Base-by-base conservation (phyloP, 1,140 invertebrate species). In the Arctopsyche grandis region DNA sequence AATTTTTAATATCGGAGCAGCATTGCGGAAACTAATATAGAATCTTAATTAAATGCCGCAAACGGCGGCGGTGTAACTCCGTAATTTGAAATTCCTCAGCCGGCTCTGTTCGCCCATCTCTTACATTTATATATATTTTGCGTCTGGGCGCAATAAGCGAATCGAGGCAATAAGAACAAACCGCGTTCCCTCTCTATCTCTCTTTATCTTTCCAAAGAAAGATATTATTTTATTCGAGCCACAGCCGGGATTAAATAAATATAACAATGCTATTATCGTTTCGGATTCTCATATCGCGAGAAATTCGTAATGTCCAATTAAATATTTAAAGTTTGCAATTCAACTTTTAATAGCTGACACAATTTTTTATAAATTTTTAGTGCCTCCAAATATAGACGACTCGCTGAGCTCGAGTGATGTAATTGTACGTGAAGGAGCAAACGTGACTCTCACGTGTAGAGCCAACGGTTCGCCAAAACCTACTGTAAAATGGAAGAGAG, bases 331-430 rank as follows among this genome's bases (percentile, higher is more conserved):
- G 16, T 7, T 52, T 52, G 1, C 48, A 12, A 52, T 3, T 52
- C 12, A 52, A 52, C 3, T 52, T 3, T 14, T 3, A 16, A 3
- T 52, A 3, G 16, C 1, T 52, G 12, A 52, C 10, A 52, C 12
- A 52, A 14, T 5, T 52, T 52, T 12, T 52, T 1, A 52, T 52
- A 12, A 5, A 29, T 48, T 63, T 91, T 9, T 89, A 97, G 96
- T 98, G 83, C 96, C 96, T 14, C 96, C 96, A 21, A 95, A 95
- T 85, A 97, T 97, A 84, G 94, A 96, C 84, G 95, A 97, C 88
- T 92, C 94, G 38, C 90, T 95, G 84, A 96, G 95, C 85, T 96
- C 95, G 84, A 95, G 95, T 82, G 96, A 98, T 86, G 93, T 96
- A 43, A 96, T 97, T 83, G 95, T 97, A 21, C 90, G 95, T 21